Conservation (phyloP, 2,888 invertebrate species). For the Tridacna gigas region DNA sequence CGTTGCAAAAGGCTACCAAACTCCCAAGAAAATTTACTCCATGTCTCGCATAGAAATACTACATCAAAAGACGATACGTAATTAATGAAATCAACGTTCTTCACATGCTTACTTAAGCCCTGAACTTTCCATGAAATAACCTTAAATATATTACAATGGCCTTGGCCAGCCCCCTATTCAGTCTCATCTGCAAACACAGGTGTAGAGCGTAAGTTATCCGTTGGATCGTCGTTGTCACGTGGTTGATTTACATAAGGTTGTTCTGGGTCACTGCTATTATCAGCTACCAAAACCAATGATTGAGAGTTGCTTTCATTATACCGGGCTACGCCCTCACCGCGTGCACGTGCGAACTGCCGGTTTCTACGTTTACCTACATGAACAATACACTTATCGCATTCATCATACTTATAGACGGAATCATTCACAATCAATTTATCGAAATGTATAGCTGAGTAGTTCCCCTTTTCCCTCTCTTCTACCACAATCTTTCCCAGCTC, state of each 20-base stretch:
- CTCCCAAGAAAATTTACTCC: conserved; percentile 25
- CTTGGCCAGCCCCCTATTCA: conserved; percentile 5
- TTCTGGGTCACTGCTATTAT: neutral
- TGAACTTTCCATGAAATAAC: neutral
- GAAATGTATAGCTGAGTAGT: too few relatives aligned
- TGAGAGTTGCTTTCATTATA: neutral
- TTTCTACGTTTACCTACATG: neutral
- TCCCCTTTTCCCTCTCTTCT: too few relatives aligned
- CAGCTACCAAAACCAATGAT: neutral
- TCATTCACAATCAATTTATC: conserved; percentile 20
- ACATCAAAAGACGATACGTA: conserved; percentile 29
- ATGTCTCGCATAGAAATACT: conserved; percentile 27
- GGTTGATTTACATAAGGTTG: conserved; percentile 5
- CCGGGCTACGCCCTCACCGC: neutral
- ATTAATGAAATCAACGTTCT: neutral
- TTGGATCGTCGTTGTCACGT: too few relatives aligned
- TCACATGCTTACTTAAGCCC: neutral
- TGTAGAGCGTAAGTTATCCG: neutral
- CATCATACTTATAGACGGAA: conserved; percentile 28
- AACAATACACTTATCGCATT: conserved; percentile 6
- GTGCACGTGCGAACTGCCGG: neutral
- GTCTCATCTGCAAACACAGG: neutral
- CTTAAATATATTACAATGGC: conserved; percentile 7
- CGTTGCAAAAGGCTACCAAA: conserved; percentile 18
- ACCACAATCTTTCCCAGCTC: too few relatives aligned